Percentiles rank a stretch among this genome's conserved stretches.
phyloP scores from a whole-genome alignment of 2,888 invertebrate species.

The Leptinotarsa rubiginosa region DNA sequence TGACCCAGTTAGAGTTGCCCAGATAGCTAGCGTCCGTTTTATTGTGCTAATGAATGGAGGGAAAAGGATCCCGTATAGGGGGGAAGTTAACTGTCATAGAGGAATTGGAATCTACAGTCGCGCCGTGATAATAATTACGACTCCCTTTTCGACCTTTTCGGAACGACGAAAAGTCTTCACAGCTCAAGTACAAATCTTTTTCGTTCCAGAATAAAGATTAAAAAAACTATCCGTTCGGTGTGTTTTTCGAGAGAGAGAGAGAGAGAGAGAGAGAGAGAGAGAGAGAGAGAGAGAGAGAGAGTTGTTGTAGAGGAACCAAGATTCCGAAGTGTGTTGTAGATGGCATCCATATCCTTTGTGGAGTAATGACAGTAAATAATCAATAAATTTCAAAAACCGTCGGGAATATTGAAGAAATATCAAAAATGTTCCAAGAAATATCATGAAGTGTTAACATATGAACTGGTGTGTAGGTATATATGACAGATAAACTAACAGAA shows the following conservation, averaged over 20 bases:
- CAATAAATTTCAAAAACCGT: too few species aligned
- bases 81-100: slow-evolving; percentile 16
- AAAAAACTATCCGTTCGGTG: neutral
- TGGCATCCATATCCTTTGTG: too few species aligned
- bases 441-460: too few species aligned
- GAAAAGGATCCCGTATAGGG: slow-evolving; percentile 5
- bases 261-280: neutral
- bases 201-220: neutral
- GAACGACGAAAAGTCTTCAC: neutral
- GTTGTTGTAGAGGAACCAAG: neutral
- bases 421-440: too few species aligned
- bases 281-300: neutral
- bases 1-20: slow-evolving; percentile 42
- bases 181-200: neutral
- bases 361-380: too few species aligned
- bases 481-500: too few species aligned
- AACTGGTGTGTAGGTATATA: too few species aligned
- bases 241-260: neutral
- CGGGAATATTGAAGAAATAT: too few species aligned
- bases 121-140: neutral
- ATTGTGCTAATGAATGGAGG: slow-evolving; percentile 40
- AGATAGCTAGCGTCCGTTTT: slow-evolving; percentile 29
- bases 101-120: slow-evolving; percentile 3
- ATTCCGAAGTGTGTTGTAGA: neutral
- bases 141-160: slow-evolving; percentile 15